Evolutionary conservation across 2,888 invertebrate species (phyloP), one percentile per base, ranked within the genome.

Genomic region (Trilocha varians): DNA sequence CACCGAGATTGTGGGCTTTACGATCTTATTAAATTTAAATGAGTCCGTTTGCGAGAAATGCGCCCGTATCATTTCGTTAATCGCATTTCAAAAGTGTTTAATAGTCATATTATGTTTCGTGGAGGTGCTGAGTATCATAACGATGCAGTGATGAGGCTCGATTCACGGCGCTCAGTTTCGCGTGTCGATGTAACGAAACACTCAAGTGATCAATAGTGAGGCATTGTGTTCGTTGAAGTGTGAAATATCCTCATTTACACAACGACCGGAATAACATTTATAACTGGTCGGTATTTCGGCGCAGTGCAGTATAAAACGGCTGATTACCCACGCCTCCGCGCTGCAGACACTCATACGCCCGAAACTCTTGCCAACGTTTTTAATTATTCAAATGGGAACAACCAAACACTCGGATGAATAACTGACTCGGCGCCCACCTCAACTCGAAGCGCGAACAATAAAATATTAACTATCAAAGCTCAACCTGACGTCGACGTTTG

Each of bases 351-450:
- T 55, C 60, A 58, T 55, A 57, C 50, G 49, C 52, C 48, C 39
- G 51, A 25, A 54, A 53, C 55, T 57, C 55, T 63, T 71, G 72
- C 73, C 74, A 71, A 71, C 62, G 53, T 57, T 52, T 68, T 71
- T 73, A 72, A 75, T 74, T 70, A 72, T 72, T 66, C 71, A 62
- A 59, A 63, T 51, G 54, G 55, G 56, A 57, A 55, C 52, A 57
- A 48, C 58, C 62, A 50, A 58, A 58, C 53, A 48, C 47, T 49
- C 50, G 43, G 52, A 57, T 48, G 53, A 57, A 50, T 62, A 65
- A 62, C 55, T 6, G 57, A 50, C 45, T 48, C 50, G 51, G 50
- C 39, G 44, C 42, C 49, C 41, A 14, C 35, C 25, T 17, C 16
- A 25, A 11, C n/a, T n/a, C 17, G 36, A 36, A 32, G 16, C 16